phyloP scores from a whole-genome alignment of 2,888 invertebrate species.

The Eucriotettix oculatus region DNA sequence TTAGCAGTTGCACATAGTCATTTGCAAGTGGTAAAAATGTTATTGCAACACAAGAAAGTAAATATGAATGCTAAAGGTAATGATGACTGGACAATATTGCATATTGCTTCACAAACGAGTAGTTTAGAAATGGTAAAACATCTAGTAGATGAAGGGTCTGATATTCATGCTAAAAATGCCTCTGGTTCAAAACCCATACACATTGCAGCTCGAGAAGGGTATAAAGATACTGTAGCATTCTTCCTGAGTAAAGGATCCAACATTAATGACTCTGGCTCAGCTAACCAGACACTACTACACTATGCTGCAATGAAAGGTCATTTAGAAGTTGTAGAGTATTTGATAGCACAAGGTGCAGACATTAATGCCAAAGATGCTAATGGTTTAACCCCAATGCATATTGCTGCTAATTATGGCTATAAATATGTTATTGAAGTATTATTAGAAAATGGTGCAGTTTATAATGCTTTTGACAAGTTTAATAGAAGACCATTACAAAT shows the following conservation, averaged over 20 bases:
- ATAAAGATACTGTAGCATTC: background rate
- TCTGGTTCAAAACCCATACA: background rate
- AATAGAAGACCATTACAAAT: too few species aligned
- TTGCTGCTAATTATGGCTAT: conserved; percentile 4
- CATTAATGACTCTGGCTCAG: background rate
- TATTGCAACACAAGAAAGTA: background rate
- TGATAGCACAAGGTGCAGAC: conserved; percentile 6
- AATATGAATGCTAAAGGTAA: background rate
- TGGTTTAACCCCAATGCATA: conserved; percentile 7
- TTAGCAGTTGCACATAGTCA: background rate
- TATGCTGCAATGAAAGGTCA: conserved; percentile 6
- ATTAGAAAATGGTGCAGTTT: conserved; percentile 2
- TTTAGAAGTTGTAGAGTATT: background rate
- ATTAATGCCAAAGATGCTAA: conserved; percentile 2
- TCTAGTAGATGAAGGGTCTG: conserved; percentile 1
- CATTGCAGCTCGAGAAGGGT: background rate
- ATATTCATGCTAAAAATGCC: conserved; percentile 9
- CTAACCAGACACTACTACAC: background rate
- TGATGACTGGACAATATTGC: conserved; percentile 1
- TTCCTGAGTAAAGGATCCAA: background rate
- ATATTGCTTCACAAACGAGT: conserved; percentile 1
- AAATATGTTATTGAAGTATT: too few species aligned
- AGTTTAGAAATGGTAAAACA: background rate
- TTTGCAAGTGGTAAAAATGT: background rate
- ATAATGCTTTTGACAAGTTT: conserved; percentile 6